phyloP scores from a whole-genome alignment of 2,797 vertebrate genomes.

The Falco biarmicus region DNA sequence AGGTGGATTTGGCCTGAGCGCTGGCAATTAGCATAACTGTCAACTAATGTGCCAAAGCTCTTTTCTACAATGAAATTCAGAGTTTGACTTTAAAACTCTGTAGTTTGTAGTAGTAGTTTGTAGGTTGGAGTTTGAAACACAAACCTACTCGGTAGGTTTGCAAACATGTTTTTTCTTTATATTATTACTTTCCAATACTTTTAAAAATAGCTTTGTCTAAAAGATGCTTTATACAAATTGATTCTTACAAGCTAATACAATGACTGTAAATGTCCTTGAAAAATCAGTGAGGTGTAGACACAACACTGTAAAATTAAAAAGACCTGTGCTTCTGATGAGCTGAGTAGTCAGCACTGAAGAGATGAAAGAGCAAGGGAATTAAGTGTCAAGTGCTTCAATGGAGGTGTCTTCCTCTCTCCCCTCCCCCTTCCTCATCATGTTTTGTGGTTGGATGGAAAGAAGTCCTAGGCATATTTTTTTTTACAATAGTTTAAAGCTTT shows the following conservation, averaged over 20 bases:
- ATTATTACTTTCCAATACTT: not conserved
- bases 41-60: constrained; percentile 30
- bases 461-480: not conserved
- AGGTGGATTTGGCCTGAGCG: constrained; percentile 45
- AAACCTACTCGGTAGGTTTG: not conserved
- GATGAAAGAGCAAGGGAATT: not conserved
- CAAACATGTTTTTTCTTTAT: not conserved
- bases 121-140: too few relatives aligned
- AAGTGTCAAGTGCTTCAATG: not conserved
- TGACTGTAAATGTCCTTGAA: not conserved
- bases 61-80: not conserved
- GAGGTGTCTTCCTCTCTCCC: not conserved
- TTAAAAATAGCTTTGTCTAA: not conserved
- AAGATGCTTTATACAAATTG: not conserved
- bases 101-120: too few relatives aligned
- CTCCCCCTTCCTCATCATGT: rapidly evolving
- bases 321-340: not conserved
- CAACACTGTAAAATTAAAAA: not conserved
- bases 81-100: not conserved
- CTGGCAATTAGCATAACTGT: constrained; percentile 54
- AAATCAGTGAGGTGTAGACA: not conserved
- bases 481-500: not conserved
- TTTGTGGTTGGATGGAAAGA: not conserved
- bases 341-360: not conserved
- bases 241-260: not conserved